Base-by-base conservation (phyloP, 1,140 invertebrate species). In the Bombus polaris region DNA sequence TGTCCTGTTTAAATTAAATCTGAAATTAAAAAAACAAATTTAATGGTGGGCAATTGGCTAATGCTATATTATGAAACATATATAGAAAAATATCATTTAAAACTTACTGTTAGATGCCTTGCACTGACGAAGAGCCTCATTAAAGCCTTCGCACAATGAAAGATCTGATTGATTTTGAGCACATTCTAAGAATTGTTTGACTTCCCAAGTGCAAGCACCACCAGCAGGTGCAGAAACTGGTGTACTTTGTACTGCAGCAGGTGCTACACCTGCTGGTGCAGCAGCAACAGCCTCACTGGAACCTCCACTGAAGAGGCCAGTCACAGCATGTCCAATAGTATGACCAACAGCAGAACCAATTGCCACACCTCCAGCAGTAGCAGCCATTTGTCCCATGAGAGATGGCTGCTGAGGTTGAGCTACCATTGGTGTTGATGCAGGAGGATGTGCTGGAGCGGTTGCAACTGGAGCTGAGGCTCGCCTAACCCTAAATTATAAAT, bases 51-150 rank as follows among this genome's bases (percentile, higher is more conserved):
- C n/a, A 37, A 68, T 68, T 10, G 8, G 8, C 3, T 68, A 15
- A 47, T 28, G 47, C 18, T 8, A 22, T 25, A 75, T 9, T 6
- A 22, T 42, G 15, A 44, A 78, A 10, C 3, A 39, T 22, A 72
- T 44, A 37, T 44, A 35, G 25, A n/a, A 70, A n/a, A 28, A 71
- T 66, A 35, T 35, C 8, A 66, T 28, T 44, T 57, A 53, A 39
- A n/a, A 70, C 94, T 94, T 86, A 96, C 96, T 89, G 80, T 96
- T 94, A 73, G 92, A 85, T 85, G 89, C 88, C 96, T 98, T 98
- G 97, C 98, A 99, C 94, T 99, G 98, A 90, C 98, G 97, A 85
- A 99, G 96, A 81, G 98, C 98, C 95, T 99, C 98, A 94, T 99
- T 99, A 94, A 99, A 99, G 71, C 98, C 98, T 91, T 98, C 97